These are phyloP conservation scores for Falco naumanni DNA, from an alignment of 2,797 vertebrate genomes.

Conservation along the genomic window DNA sequence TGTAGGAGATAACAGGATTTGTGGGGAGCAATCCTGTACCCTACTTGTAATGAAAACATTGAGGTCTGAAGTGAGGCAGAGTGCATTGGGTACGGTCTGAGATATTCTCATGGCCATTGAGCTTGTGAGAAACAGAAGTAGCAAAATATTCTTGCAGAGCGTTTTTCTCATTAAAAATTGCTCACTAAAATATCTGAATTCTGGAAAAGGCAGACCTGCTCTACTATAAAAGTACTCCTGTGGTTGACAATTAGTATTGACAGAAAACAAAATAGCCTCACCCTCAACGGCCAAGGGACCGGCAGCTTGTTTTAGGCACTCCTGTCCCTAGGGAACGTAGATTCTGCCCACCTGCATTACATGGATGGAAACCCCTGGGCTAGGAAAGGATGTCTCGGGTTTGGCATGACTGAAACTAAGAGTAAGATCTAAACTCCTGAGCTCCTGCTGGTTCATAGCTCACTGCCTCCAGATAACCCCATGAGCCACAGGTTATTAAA, in stretches of 20 bases:
- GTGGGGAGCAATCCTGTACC: not conserved
- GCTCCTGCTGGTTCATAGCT: not conserved
- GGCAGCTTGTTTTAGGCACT: not conserved
- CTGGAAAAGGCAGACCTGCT: not conserved
- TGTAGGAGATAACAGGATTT: not conserved
- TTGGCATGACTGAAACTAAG: not conserved
- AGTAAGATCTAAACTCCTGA: not conserved
- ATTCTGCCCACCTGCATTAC: not conserved
- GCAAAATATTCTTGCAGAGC: not conserved
- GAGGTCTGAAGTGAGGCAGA: not conserved
- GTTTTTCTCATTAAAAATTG: not conserved
- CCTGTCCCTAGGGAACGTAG: not conserved
- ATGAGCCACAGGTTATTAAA: not conserved
- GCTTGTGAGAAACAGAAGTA: not conserved
- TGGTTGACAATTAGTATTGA: not conserved
- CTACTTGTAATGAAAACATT: not conserved
- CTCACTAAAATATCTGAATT: not conserved
- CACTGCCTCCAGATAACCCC: not conserved
- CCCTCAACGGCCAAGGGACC: not conserved
- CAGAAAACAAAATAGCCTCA: not conserved
- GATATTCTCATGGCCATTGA: rapidly evolving
- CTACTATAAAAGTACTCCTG: not conserved
- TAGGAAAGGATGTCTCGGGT: not conserved
- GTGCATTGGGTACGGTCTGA: not conserved
- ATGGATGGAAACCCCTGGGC: rapidly evolving